Evolutionary conservation across 2,113 vertebrate species (phyloP).

Genomic region (Emydocephalus ijimae): DNA sequence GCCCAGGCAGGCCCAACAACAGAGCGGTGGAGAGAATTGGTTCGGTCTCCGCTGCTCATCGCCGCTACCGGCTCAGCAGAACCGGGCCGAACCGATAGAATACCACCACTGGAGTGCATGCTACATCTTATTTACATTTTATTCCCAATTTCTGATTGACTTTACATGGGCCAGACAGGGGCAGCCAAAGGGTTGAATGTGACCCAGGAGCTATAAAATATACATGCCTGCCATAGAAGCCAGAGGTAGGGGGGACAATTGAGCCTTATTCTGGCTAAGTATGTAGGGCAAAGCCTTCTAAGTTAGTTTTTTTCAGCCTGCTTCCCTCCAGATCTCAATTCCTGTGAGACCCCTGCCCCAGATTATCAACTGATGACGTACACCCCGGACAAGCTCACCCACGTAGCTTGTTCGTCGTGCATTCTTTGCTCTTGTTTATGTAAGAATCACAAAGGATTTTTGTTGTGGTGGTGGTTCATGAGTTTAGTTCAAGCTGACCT

Average conservation of each 20-base stretch:
- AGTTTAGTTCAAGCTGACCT: neutral
- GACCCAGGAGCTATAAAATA: neutral
- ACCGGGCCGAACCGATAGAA: no score
- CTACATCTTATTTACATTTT: no score
- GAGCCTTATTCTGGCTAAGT: neutral
- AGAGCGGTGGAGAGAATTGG: no score
- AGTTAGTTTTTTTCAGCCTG: neutral
- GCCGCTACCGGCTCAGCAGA: no score
- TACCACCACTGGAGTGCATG: no score
- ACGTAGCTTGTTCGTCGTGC: neutral
- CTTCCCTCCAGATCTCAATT: neutral
- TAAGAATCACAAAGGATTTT: neutral
- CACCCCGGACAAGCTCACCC: neutral
- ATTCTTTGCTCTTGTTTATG: neutral
- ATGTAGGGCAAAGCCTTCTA: neutral
- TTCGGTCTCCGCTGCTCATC: no score
- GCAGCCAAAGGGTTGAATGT: neutral
- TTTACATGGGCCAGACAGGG: no score
- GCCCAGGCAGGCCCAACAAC: no score
- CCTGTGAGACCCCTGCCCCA: neutral
- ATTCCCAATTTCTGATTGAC: no score
- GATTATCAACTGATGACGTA: neutral
- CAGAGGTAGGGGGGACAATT: neutral
- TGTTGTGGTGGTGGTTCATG: neutral
- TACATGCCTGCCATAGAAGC: neutral